A percentile compares a stretch with the other conserved stretches of the same genome.
Conservation (phyloP, 2,888 invertebrate species). For the Pachycephus smyrnensis region DNA sequence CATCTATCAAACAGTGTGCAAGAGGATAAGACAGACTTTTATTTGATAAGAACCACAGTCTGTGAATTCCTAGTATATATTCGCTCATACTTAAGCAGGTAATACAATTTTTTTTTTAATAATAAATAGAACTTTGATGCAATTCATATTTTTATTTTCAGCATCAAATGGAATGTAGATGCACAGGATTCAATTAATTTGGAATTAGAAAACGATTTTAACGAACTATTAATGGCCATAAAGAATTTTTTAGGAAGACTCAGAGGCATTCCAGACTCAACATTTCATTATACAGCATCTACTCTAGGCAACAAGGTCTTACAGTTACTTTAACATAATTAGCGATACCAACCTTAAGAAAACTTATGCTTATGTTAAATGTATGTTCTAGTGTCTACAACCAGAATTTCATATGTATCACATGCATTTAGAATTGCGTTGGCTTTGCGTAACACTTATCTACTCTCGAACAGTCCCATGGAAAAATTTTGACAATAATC, state of each 20-base stretch:
- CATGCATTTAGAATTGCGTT: constrained; percentile 67
- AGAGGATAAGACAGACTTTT: constrained; percentile 42
- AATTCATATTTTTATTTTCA: constrained; percentile 24
- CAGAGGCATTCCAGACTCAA: constrained; percentile 59
- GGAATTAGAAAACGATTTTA: constrained; percentile 49
- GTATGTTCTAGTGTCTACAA: constrained; percentile 61
- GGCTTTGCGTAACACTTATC: constrained; percentile 64
- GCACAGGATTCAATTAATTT: constrained; percentile 38
- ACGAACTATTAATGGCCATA: constrained; percentile 45
- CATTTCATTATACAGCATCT: constrained; percentile 62
- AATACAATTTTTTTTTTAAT: constrained; percentile 11
- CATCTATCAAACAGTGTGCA: constrained; percentile 14
- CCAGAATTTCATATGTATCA: constrained; percentile 69
- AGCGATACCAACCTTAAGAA: neutral
- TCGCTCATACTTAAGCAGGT: constrained; percentile 52
- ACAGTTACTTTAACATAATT: constrained; percentile 18
- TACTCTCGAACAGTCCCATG: constrained; percentile 41
- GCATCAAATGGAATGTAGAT: constrained; percentile 48
- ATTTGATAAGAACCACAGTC: constrained; percentile 41
- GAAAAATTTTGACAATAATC: constrained; percentile 40
- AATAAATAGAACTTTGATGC: constrained; percentile 7
- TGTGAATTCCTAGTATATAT: constrained; percentile 51
- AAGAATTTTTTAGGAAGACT: constrained; percentile 51
- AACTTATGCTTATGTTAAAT: constrained; percentile 11
- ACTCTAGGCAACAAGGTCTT: constrained; percentile 64